These are phyloP conservation scores for Sebastes variabilis DNA, from an alignment of 2,797 vertebrate species.

Conservation along the genomic window DNA sequence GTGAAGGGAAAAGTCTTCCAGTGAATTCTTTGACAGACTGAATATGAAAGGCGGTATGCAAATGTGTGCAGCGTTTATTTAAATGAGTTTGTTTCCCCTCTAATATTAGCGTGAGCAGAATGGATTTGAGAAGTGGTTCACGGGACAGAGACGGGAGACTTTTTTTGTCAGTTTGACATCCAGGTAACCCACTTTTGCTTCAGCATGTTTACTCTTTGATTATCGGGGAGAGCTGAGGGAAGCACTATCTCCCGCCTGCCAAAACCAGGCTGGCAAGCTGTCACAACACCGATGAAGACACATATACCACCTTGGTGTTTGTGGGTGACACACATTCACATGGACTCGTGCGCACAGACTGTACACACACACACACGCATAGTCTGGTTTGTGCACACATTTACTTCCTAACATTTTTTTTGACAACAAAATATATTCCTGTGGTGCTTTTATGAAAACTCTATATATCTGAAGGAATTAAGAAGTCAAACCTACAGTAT, in stretches of 20 bases:
- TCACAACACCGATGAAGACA: constrained; percentile 75
- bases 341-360: not conserved
- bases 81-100: constrained; percentile 29
- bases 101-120: constrained; percentile 40
- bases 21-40: constrained; percentile 24
- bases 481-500: not conserved
- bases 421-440: constrained; percentile 3
- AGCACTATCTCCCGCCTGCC: constrained; percentile 73
- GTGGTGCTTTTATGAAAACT: constrained; percentile 10
- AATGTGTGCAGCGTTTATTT: constrained; percentile 42
- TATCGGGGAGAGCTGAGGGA: constrained; percentile 73
- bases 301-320: constrained; percentile 68
- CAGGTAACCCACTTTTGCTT: constrained; percentile 82
- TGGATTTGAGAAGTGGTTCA: constrained; percentile 28
- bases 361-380: not conserved
- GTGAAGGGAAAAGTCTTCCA: not conserved
- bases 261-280: constrained; percentile 74
- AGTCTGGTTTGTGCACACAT: not conserved
- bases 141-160: constrained; percentile 38
- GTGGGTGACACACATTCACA: constrained; percentile 44
- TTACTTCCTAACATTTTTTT: constrained; percentile 11
- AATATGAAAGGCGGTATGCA: constrained; percentile 42
- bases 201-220: constrained; percentile 78
- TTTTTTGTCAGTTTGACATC: constrained; percentile 77
- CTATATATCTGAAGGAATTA: constrained; percentile 7